Base-by-base conservation (phyloP, 37 sponge, comb jelly and placozoan genomes). In the Spongia lamella region DNA sequence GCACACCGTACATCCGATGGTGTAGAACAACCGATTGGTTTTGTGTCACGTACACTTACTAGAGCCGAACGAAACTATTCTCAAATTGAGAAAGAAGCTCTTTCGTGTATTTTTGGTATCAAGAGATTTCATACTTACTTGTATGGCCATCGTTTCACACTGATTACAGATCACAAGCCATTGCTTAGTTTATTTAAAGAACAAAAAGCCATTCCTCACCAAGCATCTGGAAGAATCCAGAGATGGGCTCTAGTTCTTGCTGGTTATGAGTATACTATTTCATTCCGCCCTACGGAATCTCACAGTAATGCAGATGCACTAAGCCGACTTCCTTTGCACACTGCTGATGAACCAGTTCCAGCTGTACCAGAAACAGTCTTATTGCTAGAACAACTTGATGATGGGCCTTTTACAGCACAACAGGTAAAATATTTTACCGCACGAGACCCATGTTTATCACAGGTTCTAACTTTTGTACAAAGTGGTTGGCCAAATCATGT, bases 11-110 rank as follows among this genome's bases (percentile, higher is more conserved):
- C 53, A 1, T 43, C 82, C 7, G 54, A 63, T 50, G 82, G 73
- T 16, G 20, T 20, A n/a, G 82, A 81, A 22, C 25, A 61, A 60
- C 82, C 73, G 22, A 33, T 81, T 21, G 73, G 40, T 16, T 81
- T 52, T 63, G 73, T 49, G 1, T 81, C 82, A n/a, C 59, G 82
- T 7, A 52, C 73, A 53, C 56, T 72, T 24, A 54, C 33, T 33
- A 20, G 61, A 3, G 66, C 65, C 32, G 66, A 65, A 30, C 7
- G 13, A 34, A 65, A 65, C 66, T 65, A 65, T 15, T 22, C 31
- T n/a, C 66, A 65, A 37, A 25, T 65, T 65, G 66, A 65, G 13
- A 65, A 65, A 32, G 66, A 65, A 32, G 39, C 13, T 4, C 39
- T 65, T 25, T 6, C 66, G 6, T 65, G 37, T 38, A 34, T 37